These are phyloP conservation scores for Volucella bombylans DNA, from an alignment of 2,888 invertebrate genomes.

Conservation along the genomic window DNA sequence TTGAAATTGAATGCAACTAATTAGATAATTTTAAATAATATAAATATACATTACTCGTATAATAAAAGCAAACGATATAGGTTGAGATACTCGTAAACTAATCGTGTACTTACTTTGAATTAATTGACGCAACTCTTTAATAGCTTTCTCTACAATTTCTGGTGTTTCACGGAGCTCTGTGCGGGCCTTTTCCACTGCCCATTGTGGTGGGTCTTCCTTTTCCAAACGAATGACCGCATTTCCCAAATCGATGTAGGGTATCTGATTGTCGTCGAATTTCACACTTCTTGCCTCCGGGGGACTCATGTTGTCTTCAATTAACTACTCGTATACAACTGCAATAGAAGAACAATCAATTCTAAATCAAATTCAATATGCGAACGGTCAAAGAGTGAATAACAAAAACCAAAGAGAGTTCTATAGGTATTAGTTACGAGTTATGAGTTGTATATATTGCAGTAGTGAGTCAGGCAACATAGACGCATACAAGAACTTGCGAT, in stretches of 20 bases:
- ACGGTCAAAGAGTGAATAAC: not conserved
- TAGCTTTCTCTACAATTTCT: conserved; percentile 85
- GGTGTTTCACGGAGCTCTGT: conserved; percentile 89
- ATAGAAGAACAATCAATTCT: conserved; percentile 14
- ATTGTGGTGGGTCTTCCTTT: conserved; percentile 84
- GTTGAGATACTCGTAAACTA: not conserved
- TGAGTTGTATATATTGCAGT: not conserved
- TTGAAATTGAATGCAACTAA: not conserved
- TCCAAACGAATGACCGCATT: conserved; percentile 85
- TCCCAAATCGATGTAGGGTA: conserved; percentile 86
- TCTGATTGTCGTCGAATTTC: conserved; percentile 84
- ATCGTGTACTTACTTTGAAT: conserved; percentile 82
- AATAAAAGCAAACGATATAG: not conserved
- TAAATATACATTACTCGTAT: no score
- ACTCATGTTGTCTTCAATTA: conserved; percentile 41
- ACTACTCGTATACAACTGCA: conserved; percentile 17
- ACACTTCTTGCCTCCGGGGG: conserved; percentile 78
- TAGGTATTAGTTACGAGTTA: not conserved
- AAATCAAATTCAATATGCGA: not conserved
- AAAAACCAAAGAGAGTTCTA: not conserved
- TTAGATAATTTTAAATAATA: not conserved
- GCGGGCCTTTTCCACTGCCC: conserved; percentile 85
- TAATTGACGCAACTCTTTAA: conserved; percentile 84
- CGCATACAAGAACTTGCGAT: not conserved
- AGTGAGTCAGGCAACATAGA: not conserved